Percentiles rank a stretch among this genome's conserved stretches.
Evolutionary conservation across 2,797 vertebrate genomes (phyloP).

Genomic region (Hyperoplus immaculatus): DNA sequence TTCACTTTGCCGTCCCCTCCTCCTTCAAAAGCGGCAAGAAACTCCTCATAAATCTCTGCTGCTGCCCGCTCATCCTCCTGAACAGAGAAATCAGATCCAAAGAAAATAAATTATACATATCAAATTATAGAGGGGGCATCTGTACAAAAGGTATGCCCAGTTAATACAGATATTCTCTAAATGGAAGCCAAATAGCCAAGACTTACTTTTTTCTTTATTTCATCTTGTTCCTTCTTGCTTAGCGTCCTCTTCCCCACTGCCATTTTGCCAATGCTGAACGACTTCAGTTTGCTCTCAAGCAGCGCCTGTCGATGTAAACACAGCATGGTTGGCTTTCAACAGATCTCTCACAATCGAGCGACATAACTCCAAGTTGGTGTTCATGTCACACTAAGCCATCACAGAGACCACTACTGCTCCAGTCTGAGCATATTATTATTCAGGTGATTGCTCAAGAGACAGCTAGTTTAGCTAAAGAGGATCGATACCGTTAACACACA

Average conservation of each 20-base stretch:
- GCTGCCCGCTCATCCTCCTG: slow-evolving; percentile 99
- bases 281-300: slow-evolving; percentile 97
- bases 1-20: slow-evolving; percentile 97
- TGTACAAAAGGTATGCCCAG: background rate
- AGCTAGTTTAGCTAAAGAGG: background rate
- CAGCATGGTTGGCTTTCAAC: background rate
- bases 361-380: fast-evolving
- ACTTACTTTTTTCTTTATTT: slow-evolving; percentile 97
- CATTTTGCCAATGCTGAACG: slow-evolving; percentile 99
- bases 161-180: background rate
- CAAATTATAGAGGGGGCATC: background rate
- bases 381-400: background rate
- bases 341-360: background rate
- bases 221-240: slow-evolving; percentile 98
- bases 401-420: background rate
- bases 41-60: slow-evolving; percentile 99
- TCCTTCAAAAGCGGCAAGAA: slow-evolving; percentile 98
- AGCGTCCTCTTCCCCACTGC: slow-evolving; percentile 95
- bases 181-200: fast-evolving
- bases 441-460: background rate
- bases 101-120: background rate
- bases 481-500: background rate
- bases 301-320: slow-evolving; percentile 86
- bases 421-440: background rate
- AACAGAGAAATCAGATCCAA: slow-evolving; percentile 6